phyloP scores from a whole-genome alignment of 2,113 vertebrate species.

The Bagarius yarrelli region DNA sequence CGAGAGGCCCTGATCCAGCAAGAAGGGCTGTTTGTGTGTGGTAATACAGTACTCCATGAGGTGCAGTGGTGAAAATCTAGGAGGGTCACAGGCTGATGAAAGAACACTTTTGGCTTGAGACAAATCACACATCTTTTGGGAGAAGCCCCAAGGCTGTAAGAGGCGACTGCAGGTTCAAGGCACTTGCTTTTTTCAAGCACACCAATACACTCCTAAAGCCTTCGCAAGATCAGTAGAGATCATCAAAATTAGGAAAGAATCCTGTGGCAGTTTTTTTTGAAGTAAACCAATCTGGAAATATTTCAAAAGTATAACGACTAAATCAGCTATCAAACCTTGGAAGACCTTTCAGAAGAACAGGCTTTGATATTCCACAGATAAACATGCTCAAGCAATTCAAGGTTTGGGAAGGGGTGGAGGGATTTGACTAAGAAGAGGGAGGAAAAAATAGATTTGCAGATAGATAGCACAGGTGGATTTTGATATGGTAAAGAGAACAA shows the following conservation, averaged over 20 bases:
- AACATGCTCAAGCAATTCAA: constrained; percentile 66
- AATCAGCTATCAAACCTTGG: constrained; percentile 53
- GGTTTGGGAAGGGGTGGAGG: not conserved
- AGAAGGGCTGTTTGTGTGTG: constrained; percentile 66
- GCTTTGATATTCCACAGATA: constrained; percentile 67
- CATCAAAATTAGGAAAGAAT: constrained; percentile 49
- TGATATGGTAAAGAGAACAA: not conserved
- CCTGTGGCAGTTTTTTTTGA: constrained; percentile 50
- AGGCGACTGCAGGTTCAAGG: constrained; percentile 40
- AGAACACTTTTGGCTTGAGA: constrained; percentile 57
- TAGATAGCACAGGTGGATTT: constrained; percentile 17
- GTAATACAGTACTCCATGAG: constrained; percentile 67
- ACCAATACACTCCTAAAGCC: constrained; percentile 43
- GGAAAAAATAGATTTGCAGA: constrained; percentile 38
- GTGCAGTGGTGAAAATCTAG: constrained; percentile 50
- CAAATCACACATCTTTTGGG: constrained; percentile 30
- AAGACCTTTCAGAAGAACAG: constrained; percentile 44
- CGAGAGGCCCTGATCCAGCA: constrained; percentile 60
- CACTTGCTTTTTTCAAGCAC: constrained; percentile 44
- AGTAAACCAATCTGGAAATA: constrained; percentile 52
- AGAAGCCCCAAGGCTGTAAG: constrained; percentile 29
- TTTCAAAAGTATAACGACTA: constrained; percentile 58
- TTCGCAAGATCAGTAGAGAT: constrained; percentile 54
- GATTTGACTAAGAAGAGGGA: constrained; percentile 49
- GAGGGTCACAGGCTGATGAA: constrained; percentile 57